Percentiles rank a stretch among this genome's conserved stretches.
Conservation (phyloP, 2,113 vertebrate species). For the Machaerirhynchus nigripectus region DNA sequence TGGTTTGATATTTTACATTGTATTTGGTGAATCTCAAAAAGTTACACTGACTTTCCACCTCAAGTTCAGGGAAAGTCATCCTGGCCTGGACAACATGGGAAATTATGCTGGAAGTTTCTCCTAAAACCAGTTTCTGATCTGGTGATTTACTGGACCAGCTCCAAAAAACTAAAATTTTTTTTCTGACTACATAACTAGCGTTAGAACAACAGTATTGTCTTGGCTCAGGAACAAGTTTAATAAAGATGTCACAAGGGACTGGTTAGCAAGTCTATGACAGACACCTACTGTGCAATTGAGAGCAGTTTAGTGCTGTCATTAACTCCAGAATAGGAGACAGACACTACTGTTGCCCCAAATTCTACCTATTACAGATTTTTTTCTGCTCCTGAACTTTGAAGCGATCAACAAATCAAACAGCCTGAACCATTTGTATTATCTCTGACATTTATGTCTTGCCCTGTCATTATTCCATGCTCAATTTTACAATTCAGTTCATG, state of each 20-base stretch:
- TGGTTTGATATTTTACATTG: not conserved
- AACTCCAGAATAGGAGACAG: not conserved
- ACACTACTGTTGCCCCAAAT: not conserved
- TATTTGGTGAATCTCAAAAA: not conserved
- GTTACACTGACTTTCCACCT: not conserved
- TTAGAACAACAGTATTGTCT: not conserved
- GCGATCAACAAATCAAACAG: not conserved
- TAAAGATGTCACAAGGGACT: not conserved
- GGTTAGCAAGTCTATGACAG: not conserved
- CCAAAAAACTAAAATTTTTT: not conserved
- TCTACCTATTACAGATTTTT: not conserved
- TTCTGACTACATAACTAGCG: not conserved
- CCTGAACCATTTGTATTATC: not conserved
- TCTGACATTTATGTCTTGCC: not conserved
- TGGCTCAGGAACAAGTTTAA: not conserved
- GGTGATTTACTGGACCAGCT: not conserved
- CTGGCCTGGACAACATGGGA: not conserved
- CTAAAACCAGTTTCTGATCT: not conserved
- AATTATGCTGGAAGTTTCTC: not conserved
- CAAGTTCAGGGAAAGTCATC: not conserved
- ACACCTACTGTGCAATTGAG: not conserved
- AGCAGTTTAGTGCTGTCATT: not conserved
- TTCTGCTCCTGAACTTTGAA: not conserved
- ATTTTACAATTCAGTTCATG: not conserved
- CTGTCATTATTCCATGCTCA: not conserved